Percentiles rank a stretch among this genome's conserved stretches.
Evolutionary conservation across 2,113 vertebrate species (phyloP).

Genomic region (Anguilla rostrata): DNA sequence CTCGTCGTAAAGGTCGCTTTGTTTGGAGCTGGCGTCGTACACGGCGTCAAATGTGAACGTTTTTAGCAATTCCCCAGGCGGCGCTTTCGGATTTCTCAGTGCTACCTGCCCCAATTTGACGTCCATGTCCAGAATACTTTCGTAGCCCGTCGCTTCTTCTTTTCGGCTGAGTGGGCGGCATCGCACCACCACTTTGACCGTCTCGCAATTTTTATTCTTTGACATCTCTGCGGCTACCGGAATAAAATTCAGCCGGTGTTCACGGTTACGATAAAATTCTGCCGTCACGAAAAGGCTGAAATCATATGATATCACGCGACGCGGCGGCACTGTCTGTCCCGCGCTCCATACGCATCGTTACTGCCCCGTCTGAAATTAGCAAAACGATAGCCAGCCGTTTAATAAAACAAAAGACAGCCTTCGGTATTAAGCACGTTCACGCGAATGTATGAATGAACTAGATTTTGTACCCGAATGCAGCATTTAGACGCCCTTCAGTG

Average conservation of each 20-base stretch:
- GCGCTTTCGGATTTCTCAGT: constrained; percentile 82
- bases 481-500: background rate
- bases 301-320: constrained; percentile 28
- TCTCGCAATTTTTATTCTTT: constrained; percentile 81
- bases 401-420: constrained; percentile 31
- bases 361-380: constrained; percentile 24
- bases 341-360: constrained; percentile 36
- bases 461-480: constrained; percentile 7
- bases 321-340: constrained; percentile 25
- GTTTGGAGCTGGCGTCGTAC: constrained; percentile 86
- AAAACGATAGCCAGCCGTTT: constrained; percentile 5
- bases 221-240: constrained; percentile 71
- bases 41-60: constrained; percentile 96
- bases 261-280: constrained; percentile 4
- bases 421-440: constrained; percentile 16
- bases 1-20: constrained; percentile 92
- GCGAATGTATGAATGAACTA: constrained; percentile 14
- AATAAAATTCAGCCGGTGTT: constrained; percentile 12
- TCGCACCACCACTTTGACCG: constrained; percentile 91
- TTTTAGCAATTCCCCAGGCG: constrained; percentile 82
- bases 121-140: constrained; percentile 84
- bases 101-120: constrained; percentile 89
- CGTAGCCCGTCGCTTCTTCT: constrained; percentile 79
- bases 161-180: constrained; percentile 87
- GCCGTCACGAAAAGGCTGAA: constrained; percentile 23